Conservation (phyloP, 2,113 vertebrate species). For the Rhipidura dahli region DNA sequence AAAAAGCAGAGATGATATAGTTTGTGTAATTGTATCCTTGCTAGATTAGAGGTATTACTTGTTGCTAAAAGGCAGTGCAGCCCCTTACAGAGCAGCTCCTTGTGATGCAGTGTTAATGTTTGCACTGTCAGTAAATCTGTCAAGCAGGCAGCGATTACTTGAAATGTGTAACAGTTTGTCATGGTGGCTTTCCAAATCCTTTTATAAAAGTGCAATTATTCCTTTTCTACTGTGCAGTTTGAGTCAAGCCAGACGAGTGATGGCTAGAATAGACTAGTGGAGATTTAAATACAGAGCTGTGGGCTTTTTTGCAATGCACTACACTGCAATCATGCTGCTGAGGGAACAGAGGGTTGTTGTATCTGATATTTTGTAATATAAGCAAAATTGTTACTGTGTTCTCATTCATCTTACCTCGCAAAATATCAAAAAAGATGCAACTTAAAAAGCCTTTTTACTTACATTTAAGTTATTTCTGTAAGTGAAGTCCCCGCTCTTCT, state of each 20-base stretch:
- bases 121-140: constrained; percentile 2
- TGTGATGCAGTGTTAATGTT: background rate
- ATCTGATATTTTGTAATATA: background rate
- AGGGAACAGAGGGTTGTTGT: background rate
- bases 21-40: background rate
- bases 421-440: background rate
- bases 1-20: background rate
- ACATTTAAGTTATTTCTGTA: background rate
- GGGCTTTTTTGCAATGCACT: background rate
- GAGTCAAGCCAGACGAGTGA: constrained; percentile 2
- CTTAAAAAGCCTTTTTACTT: background rate
- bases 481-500: background rate
- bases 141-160: background rate
- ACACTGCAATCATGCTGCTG: background rate
- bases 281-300: constrained; percentile 11
- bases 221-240: constrained; percentile 11
- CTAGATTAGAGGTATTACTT: background rate
- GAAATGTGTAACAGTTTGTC: background rate
- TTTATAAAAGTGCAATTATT: constrained; percentile 52
- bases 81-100: background rate
- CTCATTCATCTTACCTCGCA: background rate
- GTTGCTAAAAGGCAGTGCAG: background rate
- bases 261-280: background rate
- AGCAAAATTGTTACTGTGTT: background rate
- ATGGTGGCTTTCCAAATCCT: constrained; percentile 32